phyloP scores from a whole-genome alignment of 2,888 invertebrate genomes.

The Erebia aethiops region DNA sequence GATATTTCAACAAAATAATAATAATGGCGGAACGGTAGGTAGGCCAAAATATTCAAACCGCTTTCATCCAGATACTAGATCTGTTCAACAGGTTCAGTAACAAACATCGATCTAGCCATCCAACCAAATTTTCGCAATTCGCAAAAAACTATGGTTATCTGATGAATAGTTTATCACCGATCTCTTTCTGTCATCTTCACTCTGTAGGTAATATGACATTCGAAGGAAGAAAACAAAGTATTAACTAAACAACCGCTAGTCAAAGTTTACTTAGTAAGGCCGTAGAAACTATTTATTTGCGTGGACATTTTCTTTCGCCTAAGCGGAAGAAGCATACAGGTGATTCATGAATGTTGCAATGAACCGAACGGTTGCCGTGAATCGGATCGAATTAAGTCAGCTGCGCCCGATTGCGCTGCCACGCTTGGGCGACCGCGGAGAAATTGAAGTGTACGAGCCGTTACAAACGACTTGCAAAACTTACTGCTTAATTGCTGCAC shows the following conservation, averaged over 20 bases:
- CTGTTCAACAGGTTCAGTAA: no score
- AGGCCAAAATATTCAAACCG: no score
- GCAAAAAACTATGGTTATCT: no score
- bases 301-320: conserved; percentile 49
- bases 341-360: conserved; percentile 61
- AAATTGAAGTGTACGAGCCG: conserved; percentile 76
- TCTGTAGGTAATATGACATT: no score
- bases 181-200: background rate
- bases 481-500: conserved; percentile 67
- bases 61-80: no score
- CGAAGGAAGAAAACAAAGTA: no score
- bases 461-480: conserved; percentile 76
- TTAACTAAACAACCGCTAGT: no score
- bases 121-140: no score
- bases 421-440: conserved; percentile 73
- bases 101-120: no score
- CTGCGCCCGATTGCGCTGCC: conserved; percentile 78
- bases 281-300: background rate
- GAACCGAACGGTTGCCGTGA: conserved; percentile 61
- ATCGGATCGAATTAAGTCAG: conserved; percentile 76
- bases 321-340: conserved; percentile 62
- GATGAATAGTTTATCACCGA: background rate
- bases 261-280: background rate
- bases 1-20: no score
- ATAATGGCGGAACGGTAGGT: no score